Base-by-base conservation (phyloP, 2,888 invertebrate genomes). In the Dasysyrphus tricinctus region DNA sequence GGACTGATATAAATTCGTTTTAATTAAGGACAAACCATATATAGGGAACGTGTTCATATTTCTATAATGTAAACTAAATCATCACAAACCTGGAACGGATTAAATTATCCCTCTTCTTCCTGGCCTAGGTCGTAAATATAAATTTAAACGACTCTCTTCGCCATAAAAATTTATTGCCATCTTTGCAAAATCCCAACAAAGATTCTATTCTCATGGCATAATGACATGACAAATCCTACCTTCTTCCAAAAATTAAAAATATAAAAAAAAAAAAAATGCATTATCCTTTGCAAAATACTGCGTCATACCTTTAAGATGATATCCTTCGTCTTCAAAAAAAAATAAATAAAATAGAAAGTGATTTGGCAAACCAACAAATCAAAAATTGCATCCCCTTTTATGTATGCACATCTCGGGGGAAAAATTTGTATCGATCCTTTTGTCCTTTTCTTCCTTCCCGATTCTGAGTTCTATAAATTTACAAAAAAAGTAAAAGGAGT, bases 141-240 rank as follows among this genome's bases (percentile, higher is more conserved):
- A 70, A 34, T 75, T 74, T 32, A 73, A 69, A 69, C 24, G 57
- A 79, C 42, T 65, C 24, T 69, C 51, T 51, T 51, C 32, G 34
- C 29, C 79, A 42, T 34, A 42, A 75, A 19, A 77, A 85, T 77
- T 85, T 85, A 80, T 80, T 77, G 70, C 80, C 67, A 73, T 80
- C 84, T 61, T 80, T 69, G 76, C 70, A 39, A 85, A 80, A 85
- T 69, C 73, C 32, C 67, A 80, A 42, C 54, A 54, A 49, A 51
- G 24, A 73, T 80, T 69, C 80, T 61, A 80, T 80, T 80, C 80
- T 80, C 56, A 80, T 75, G 70, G 83, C 80, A 65, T 80, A 85
- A 85, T 85, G 84, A 85, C 84, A 85, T 80, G 80, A 85, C 84
- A 85, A 80, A 85, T 85, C 84, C 84, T 77, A 67, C 59, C 69